Base-by-base conservation (phyloP, 2,113 vertebrate species). In the Pongo abelii region DNA sequence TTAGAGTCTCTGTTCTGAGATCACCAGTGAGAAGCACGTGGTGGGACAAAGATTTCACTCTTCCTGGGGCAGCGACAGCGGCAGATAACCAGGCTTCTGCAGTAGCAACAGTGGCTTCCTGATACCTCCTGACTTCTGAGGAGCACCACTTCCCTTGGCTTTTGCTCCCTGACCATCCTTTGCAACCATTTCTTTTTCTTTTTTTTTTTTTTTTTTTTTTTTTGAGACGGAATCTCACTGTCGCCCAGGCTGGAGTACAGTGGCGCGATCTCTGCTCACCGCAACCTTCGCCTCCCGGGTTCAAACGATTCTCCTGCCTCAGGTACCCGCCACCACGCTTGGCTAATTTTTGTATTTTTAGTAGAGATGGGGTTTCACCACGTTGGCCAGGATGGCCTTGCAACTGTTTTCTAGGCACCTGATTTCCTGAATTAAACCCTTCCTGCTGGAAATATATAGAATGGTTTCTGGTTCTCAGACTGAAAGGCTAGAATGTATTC, bases 201-300 rank as follows among this genome's bases (percentile, higher is more conserved):
- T 0, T 7, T 55, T 6, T 2, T 52, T 17, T 16, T 14, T 52
- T 52, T 5, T 14, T 16, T 52, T 55, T 55, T 18, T 55, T 55
- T 55, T 55, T 18, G 17, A 55, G 52, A 20, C 0, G 18, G 52
- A 20, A 20, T 55, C 52, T 55, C 52, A 55, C 52, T 7, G 52
- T 55, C 17, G 2, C 52, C 52, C 52, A 55, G 52, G 52, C 52
- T 55, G 52, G 52, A 55, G 52, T 20, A 18, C 52, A 55, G 6
- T 20, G 6, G 52, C 18, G 17, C 18, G 5, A 55, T 55, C 52
- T 55, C 52, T 55, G 52, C 52, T 55, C 52, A 55, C 52, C 0
- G 52, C 18, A 20, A 20, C 18, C 52, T 55, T 2, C 6, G 0
- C 52, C 52, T 7, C 52, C 52, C 6, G 0, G 18, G 52, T 55